These are phyloP conservation scores for Agapornis canus DNA, from an alignment of 2,797 vertebrate genomes.

Conservation along the genomic window DNA sequence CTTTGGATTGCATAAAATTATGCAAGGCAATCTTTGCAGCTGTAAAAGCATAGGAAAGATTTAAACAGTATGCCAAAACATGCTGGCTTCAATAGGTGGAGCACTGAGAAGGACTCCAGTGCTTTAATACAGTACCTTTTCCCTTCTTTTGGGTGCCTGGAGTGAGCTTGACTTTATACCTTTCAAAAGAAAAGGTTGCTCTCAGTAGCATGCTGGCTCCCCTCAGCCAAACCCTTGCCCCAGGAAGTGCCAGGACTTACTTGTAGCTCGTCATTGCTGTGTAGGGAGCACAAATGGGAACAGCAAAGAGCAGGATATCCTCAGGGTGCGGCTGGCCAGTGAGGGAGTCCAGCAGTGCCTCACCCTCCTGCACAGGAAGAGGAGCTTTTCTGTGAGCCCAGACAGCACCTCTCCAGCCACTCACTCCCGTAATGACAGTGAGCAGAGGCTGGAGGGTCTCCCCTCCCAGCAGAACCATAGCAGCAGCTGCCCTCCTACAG, in stretches of 20 bases:
- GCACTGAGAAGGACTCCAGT: accelerated
- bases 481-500: not conserved
- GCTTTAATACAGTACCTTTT: slow-evolving; percentile 84
- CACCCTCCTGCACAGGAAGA: slow-evolving; percentile 21
- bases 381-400: not conserved
- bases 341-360: slow-evolving; percentile 87
- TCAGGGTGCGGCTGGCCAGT: slow-evolving; percentile 91
- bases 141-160: slow-evolving; percentile 97
- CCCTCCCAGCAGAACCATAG: not conserved
- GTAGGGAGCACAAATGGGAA: slow-evolving; percentile 94
- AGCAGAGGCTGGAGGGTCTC: not conserved
- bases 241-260: slow-evolving; percentile 65
- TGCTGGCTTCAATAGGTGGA: not conserved
- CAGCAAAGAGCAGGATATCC: slow-evolving; percentile 90
- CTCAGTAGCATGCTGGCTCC: accelerated
- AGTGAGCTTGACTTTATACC: slow-evolving; percentile 96
- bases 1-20: slow-evolving; percentile 93
- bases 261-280: slow-evolving; percentile 90
- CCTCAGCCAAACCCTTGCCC: accelerated
- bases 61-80: not conserved
- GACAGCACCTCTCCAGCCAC: not conserved
- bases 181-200: slow-evolving; percentile 57
- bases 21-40: slow-evolving; percentile 93
- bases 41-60: slow-evolving; percentile 56
- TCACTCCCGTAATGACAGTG: accelerated